Evolutionary conservation across 2,113 vertebrate species (phyloP).

Genomic region (Syrmaticus mikado): DNA sequence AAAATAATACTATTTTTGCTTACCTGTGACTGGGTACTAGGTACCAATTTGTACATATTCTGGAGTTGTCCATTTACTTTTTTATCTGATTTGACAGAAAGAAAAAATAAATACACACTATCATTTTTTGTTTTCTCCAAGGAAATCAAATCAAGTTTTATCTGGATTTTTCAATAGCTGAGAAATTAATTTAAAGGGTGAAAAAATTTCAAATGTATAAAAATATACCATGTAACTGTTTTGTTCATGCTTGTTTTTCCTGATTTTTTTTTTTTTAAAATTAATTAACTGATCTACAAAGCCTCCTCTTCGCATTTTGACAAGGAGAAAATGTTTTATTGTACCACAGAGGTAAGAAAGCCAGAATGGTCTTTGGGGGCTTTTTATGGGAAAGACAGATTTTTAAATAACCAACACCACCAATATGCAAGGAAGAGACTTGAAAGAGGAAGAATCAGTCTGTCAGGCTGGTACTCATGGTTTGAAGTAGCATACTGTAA

Average conservation of each 20-base stretch:
- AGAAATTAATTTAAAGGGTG: neutral
- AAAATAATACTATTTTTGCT: slow-evolving; percentile 23
- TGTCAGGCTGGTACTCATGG: neutral
- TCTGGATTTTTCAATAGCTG: neutral
- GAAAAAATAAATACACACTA: neutral
- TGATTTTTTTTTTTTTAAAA: neutral
- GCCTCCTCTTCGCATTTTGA: neutral
- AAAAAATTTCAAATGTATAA: neutral
- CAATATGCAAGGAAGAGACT: neutral
- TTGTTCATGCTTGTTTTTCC: neutral
- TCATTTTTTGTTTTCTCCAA: neutral
- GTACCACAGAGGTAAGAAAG: neutral
- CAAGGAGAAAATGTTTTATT: neutral
- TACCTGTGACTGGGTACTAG: slow-evolving; percentile 79
- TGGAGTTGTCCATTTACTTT: slow-evolving; percentile 81
- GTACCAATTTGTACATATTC: slow-evolving; percentile 77
- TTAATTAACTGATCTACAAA: neutral
- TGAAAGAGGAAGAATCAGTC: neutral
- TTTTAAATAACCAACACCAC: neutral
- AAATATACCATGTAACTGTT: accelerated
- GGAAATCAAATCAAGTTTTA: neutral
- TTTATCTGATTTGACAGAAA: slow-evolving; percentile 74
- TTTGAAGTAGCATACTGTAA: neutral
- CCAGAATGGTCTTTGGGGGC: neutral
- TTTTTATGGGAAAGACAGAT: neutral